Evolutionary conservation across 2,888 invertebrate species (phyloP), one percentile per base, ranked within the genome.

Genomic region (Caenorhabditis parvicauda): DNA sequence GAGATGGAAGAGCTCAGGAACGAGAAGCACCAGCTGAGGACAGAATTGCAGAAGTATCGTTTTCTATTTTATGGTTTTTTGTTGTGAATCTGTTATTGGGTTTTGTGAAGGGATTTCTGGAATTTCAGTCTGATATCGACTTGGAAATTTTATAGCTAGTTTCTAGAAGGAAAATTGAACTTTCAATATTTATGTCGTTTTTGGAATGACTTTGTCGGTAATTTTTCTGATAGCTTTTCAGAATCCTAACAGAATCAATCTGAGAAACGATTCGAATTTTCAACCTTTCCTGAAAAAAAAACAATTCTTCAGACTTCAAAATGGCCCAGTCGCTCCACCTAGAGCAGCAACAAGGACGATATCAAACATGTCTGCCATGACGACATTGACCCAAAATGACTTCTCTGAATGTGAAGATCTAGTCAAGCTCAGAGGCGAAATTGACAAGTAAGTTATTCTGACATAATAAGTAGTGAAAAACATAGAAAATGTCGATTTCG

Each of bases 341-440:
- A 29, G 68, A 28, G 54, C 62, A 25, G 48, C 54, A 19, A 56
- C 59, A 2, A 52, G 63, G 39, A 63, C 59, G 0, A 55, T 68
- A 14, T 68, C 68, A 0, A 68, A 68, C 39, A 68, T 68, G 68
- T 63, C 62, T 4, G 46, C 58, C 9, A 60, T 68, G 44, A 68
- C 68, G 2, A 68, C 59, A 28, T 63, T 62, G 60, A 68, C 64
- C 7, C 62, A 59, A 44, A 50, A 47, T 3, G 68, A 68, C 50
- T 68, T 63, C 47, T 63, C 55, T 35, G 64, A 69, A 25, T 64
- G 64, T 48, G 69, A 69, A 44, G 69, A 69, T 45, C 42, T 65
- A 22, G 52, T 46, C 21, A 46, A 45, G 32, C 53, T 69, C 27
- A 45, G 61, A 29, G 47, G 43, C 4, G 64, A 66, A 59, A 62